Base-by-base conservation (phyloP, 2,797 vertebrate genomes). In the Galaxias olidus region DNA sequence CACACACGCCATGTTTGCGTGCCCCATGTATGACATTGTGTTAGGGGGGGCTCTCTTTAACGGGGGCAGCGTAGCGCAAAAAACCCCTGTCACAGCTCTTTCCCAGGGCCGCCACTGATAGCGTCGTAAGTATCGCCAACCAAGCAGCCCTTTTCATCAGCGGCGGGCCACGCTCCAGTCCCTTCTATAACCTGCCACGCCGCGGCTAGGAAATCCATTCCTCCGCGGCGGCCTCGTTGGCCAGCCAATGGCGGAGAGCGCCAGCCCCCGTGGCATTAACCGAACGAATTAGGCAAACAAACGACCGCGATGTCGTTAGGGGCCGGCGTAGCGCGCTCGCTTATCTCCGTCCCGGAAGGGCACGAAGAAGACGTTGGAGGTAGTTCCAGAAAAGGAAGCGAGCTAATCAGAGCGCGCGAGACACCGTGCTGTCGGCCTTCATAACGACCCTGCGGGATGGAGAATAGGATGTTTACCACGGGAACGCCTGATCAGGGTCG, bases 241-340 rank as follows among this genome's bases (percentile, higher is more conserved):
- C 42, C 1, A 12, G 40, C 11, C 40, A 40, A 4, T 42, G 54
- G 57, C 17, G 41, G 51, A 69, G 71, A 61, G 66, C 57, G 56
- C 72, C 10, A 45, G 42, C 43, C 17, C 10, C 11, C 11, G 61
- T 56, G 57, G 62, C 30, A 69, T 65, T 68, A 78, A 78, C 42
- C 68, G 72, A 40, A 10, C 62, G 51, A 71, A 71, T 78, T 75
- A 75, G 63, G 59, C 49, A 74, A 77, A 81, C 70, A 65, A 74
- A 81, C 46, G 61, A n/a, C n/a, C n/a, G 65, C 58, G 69, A 52
- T 47, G 62, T 13, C 6, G 56, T 63, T 73, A 48, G 63, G 64
- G 65, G n/a, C n/a, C 65, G 67, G 65, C 51, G 61, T n/a, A 52
- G 61, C 59, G 30, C 62, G 56, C 57, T 58, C 19, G 57, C 13